Percentiles rank a stretch among this genome's conserved stretches.
These are phyloP conservation scores for Alauda arvensis DNA, from an alignment of 2,797 vertebrate genomes.

Conservation along the genomic window DNA sequence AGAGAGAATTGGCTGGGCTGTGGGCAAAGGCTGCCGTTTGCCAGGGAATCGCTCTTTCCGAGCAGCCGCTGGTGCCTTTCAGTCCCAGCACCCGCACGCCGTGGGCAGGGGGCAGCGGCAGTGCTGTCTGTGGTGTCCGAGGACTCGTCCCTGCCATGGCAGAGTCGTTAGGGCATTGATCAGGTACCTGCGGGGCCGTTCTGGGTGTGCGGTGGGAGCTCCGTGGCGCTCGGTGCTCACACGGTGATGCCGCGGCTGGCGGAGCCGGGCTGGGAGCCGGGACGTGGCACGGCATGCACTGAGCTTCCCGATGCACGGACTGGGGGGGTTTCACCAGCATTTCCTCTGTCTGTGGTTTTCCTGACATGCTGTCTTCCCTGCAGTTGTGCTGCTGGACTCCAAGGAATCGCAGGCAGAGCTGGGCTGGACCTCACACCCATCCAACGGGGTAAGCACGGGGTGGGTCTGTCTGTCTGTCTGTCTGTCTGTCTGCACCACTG, in stretches of 20 bases:
- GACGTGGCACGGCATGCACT: accelerated
- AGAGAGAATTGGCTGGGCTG: neutral
- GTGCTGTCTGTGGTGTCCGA: neutral
- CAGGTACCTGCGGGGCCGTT: neutral
- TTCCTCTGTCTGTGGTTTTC: neutral
- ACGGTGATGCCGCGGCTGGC: neutral
- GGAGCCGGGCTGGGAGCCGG: neutral
- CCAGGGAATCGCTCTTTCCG: neutral
- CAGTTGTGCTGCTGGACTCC: slow-evolving; percentile 92
- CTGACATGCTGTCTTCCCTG: neutral
- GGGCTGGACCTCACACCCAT: slow-evolving; percentile 90
- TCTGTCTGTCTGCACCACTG: too few relatives aligned
- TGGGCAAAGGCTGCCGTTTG: neutral
- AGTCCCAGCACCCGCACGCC: accelerated
- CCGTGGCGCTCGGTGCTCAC: neutral
- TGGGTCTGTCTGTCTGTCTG: neutral
- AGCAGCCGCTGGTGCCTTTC: neutral
- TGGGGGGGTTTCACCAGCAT: accelerated
- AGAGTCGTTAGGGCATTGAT: too few relatives aligned
- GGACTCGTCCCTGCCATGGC: neutral
- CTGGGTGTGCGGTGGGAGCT: neutral
- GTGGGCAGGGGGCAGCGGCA: accelerated
- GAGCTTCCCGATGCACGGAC: accelerated
- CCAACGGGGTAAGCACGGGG: slow-evolving; percentile 84
- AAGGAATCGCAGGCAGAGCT: slow-evolving; percentile 94